Evolutionary conservation across 1,140 invertebrate species (phyloP), one percentile per base, ranked within the genome.

Genomic region (Tyrophagus putrescentiae): DNA sequence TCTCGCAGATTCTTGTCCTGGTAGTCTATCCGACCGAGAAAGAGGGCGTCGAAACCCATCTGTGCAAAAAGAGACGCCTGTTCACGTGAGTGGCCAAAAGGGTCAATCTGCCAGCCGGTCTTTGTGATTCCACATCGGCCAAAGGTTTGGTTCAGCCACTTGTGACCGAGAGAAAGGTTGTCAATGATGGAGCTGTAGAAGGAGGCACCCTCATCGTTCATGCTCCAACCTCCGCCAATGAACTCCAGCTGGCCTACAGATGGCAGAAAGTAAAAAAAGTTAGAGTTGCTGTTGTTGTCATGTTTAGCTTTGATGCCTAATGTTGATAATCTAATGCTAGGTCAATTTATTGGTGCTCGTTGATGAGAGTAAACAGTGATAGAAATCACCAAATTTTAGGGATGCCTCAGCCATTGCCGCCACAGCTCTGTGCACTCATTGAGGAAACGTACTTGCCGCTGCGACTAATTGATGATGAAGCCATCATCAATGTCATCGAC

Each of bases 161-260:
- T 84, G 67, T 93, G 87, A 64, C 87, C 90, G 79, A 96, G 91
- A 63, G 96, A 86, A n/a, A 97, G 78, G 71, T 98, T 93, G 65
- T 97, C 90, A 34, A 98, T 72, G 78, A 97, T 89, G 18, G 89
- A 83, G 68, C 85, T 94, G 53, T 95, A 79, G 70, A 95, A 88
- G 0, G 87, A 82, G 60, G 86, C 92, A 0, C 93, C 93, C 75
- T 98, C 94, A 68, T 98, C 94, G 0, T 87, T 90, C 92, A 97
- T 97, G 0, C 96, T 91, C 92, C 92, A 98, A 28, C 92, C 93
- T 2, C 92, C 93, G 0, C 89, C 93, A 0, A 88, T 85, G 64
- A 98, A 88, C 72, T 98, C 93, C 23, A 98, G 75, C 42, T 88
- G 79, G 18, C 89, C 88, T 25, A 73, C 65, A 1, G 80, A 25